Base-by-base conservation (phyloP, 2,797 vertebrate genomes). In the Pyrrhura leucotis region DNA sequence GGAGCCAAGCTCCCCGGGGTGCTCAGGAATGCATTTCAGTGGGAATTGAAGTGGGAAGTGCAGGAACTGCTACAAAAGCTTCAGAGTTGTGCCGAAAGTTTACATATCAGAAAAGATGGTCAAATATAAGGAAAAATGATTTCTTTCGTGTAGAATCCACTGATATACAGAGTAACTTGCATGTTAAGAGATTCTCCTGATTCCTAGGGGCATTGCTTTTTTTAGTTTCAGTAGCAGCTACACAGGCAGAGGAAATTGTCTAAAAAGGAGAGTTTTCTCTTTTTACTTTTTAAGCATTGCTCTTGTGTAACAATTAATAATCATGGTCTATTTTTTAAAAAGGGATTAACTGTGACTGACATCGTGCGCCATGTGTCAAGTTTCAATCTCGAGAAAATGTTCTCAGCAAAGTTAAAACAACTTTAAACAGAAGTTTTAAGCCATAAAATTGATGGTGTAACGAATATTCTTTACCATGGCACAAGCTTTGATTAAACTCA, bases 401-500 rank as follows among this genome's bases (percentile, higher is more conserved):
- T 88, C 28, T 76, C 50, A 10, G 22, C 56, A 54, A 87, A 96
- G 39, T 83, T 94, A 89, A 81, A 93, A 77, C 72, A 48, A 42
- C 47, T 80, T 84, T 47, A 91, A 91, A 77, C 25, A 58, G 42
- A 88, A 66, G 14, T 87, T 87, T 74, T 72, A 88, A 47, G 67
- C 67, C 42, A 90, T 88, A 74, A 93, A 95, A 95, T 71, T 79
- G 87, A 94, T 89, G 82, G 65, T 33, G 72, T 94, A 95, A 95
- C 89, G 93, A 96, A 97, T n/a, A 80, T 45, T 66, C 14, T 9
- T 62, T 53, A 58, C 51, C 33, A n/a, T 82, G 87, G 78, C 15
- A 79, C 85, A n/a, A 65, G 54, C 81, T 97, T 96, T 96, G 93
- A 93, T 93, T 97, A 95, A 96, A 97, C 82, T 94, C 85, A 63